Conservation (phyloP, 2,113 vertebrate genomes). For the Galbula dea region DNA sequence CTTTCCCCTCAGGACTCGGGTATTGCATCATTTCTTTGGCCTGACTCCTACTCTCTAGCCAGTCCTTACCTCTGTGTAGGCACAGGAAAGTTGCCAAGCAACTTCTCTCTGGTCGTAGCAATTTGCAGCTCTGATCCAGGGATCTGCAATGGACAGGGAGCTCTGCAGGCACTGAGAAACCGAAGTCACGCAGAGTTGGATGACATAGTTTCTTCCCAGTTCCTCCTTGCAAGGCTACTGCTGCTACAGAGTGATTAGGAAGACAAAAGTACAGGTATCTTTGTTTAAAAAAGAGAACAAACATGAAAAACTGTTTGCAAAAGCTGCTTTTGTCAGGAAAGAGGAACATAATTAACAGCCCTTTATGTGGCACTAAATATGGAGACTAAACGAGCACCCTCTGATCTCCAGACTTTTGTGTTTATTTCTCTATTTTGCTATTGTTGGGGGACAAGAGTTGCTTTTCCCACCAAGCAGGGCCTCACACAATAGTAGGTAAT, state of each 20-base stretch:
- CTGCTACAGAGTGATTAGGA: neutral
- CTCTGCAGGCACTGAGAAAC: neutral
- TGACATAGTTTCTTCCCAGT: neutral
- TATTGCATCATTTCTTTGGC: neutral
- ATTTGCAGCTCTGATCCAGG: neutral
- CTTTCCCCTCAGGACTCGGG: neutral
- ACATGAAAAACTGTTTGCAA: conserved; percentile 12
- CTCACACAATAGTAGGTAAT: conserved; percentile 60
- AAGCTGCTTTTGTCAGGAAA: conserved; percentile 35
- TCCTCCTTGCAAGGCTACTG: neutral
- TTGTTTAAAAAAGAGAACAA: neutral
- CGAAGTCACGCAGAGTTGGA: neutral
- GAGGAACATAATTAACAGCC: conserved; percentile 15
- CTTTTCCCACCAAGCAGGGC: conserved; percentile 17
- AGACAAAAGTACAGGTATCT: neutral
- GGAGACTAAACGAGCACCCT: conserved; percentile 1
- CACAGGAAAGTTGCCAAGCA: neutral
- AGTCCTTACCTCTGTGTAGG: neutral
- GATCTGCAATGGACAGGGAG: neutral
- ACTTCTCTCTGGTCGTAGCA: neutral
- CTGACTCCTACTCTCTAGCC: neutral
- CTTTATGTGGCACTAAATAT: conserved; percentile 6
- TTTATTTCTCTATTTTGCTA: conserved; percentile 43
- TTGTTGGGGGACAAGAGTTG: conserved; percentile 22
- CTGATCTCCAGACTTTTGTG: conserved; percentile 29